Evolutionary conservation across 2,888 invertebrate genomes (phyloP).

Genomic region (Pilophorus perplexus): DNA sequence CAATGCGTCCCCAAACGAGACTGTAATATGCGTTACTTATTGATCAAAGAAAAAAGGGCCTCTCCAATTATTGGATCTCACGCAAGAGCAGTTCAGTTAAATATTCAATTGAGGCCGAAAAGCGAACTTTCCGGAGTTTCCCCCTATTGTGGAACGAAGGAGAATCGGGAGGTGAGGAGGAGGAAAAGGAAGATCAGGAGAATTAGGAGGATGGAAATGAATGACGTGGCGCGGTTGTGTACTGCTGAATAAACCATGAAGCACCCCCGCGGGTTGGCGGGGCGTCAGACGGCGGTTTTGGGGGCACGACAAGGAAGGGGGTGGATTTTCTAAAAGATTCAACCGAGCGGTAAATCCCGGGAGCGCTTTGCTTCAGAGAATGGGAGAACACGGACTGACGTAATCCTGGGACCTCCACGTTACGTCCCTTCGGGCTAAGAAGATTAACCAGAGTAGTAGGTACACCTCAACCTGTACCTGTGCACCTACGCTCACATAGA

Average conservation of each 20-base stretch:
- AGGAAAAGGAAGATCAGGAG: background rate
- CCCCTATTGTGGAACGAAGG: no score
- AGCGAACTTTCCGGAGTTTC: background rate
- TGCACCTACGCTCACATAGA: no score
- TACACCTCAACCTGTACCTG: no score
- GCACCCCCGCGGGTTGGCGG: background rate
- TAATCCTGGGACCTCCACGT: background rate
- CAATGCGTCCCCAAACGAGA: no score
- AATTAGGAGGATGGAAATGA: background rate
- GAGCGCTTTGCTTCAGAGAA: background rate
- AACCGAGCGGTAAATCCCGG: background rate
- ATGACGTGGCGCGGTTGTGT: background rate
- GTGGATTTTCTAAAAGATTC: background rate
- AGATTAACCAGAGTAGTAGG: background rate
- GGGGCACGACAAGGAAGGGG: background rate
- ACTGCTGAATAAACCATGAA: background rate
- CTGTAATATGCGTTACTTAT: no score
- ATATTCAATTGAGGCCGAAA: no score
- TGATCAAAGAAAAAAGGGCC: no score
- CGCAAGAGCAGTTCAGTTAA: no score
- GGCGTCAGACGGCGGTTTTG: background rate
- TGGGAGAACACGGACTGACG: background rate
- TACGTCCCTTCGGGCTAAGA: background rate
- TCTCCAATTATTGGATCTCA: no score
- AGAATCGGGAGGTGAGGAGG: no score